Conservation (phyloP, 2,113 vertebrate genomes). For the Onychorhynchus coronatus region DNA sequence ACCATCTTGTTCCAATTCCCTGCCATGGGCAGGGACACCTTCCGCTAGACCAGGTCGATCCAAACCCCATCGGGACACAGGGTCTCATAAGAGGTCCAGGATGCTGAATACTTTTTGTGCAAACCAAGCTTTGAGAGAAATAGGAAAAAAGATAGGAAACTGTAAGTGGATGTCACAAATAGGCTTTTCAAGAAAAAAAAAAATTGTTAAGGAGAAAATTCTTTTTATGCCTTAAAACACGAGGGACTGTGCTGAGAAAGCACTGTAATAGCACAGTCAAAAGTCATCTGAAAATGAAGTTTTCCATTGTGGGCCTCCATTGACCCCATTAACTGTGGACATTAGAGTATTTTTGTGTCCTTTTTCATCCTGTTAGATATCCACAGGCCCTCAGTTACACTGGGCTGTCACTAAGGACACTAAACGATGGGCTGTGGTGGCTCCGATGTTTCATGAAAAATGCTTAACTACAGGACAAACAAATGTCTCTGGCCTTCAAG, state of each 20-base stretch:
- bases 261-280: neutral
- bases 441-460: slow-evolving; percentile 14
- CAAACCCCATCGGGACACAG: neutral
- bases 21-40: neutral
- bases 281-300: neutral
- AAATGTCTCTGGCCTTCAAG: slow-evolving; percentile 60
- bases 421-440: neutral
- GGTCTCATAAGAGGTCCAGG: neutral
- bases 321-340: neutral
- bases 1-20: neutral
- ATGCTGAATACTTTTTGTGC: neutral
- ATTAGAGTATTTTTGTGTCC: neutral
- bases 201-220: neutral
- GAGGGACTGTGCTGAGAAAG: neutral
- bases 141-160: neutral
- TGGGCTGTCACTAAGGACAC: neutral
- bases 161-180: neutral
- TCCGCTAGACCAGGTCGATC: neutral
- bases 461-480: neutral
- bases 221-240: neutral
- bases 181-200: neutral
- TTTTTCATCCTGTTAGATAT: neutral
- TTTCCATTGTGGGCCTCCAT: neutral
- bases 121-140: neutral
- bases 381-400: neutral